These are phyloP conservation scores for Leptopterna dolabrata DNA, from an alignment of 2,888 invertebrate species.

Conservation along the genomic window DNA sequence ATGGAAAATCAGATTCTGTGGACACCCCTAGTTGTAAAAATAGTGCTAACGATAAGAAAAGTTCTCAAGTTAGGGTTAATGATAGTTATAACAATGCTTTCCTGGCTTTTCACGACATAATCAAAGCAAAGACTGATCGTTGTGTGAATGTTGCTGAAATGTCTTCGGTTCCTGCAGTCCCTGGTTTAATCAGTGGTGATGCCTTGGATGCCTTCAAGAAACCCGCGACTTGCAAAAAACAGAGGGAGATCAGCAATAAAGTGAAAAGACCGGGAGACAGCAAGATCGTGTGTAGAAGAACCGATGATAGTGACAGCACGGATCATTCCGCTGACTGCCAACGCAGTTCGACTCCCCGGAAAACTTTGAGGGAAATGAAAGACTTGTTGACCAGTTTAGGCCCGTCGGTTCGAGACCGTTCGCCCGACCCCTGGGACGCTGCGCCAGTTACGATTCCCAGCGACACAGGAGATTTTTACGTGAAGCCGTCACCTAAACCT, in stretches of 20 bases:
- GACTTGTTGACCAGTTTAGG: neutral
- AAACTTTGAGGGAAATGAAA: neutral
- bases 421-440: neutral
- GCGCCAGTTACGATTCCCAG: neutral
- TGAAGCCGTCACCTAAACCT: neutral
- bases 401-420: neutral
- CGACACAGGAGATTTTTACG: neutral
- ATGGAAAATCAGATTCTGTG: neutral
- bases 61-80: neutral
- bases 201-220: neutral
- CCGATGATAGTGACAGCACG: constrained; percentile 38
- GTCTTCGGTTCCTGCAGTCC: neutral
- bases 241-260: constrained; percentile 13
- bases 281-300: neutral
- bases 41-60: neutral
- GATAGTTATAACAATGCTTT: neutral
- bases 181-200: neutral
- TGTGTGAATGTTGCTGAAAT: neutral
- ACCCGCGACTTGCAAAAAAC: neutral
- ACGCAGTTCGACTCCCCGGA: neutral
- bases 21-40: neutral
- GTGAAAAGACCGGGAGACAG: constrained; percentile 30
- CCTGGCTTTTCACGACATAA: neutral
- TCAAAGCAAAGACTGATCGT: neutral
- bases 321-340: neutral